Percentiles rank a stretch among this genome's conserved stretches.
phyloP scores from a whole-genome alignment of 2,797 vertebrate genomes.

The Poecilia wingei region DNA sequence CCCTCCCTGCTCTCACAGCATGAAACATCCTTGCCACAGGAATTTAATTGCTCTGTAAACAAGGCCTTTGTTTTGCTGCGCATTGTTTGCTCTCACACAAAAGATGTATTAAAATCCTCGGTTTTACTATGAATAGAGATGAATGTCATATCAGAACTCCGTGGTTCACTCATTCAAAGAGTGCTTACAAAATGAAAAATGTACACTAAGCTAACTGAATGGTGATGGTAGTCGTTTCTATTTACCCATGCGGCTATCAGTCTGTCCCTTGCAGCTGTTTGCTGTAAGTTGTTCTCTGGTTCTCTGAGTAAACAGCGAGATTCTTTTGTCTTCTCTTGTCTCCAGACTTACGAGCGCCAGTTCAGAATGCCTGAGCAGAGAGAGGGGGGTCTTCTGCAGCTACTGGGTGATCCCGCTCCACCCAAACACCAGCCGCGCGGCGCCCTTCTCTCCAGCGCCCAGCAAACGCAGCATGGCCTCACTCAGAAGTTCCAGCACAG shows the following conservation, averaged over 20 bases:
- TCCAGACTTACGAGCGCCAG: conserved; percentile 91
- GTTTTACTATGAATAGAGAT: conserved; percentile 54
- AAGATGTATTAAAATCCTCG: conserved; percentile 65
- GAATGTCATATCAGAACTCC: conserved; percentile 44
- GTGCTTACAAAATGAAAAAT: conserved; percentile 41
- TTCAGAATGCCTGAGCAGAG: conserved; percentile 89
- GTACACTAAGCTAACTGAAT: conserved; percentile 24
- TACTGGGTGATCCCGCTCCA: conserved; percentile 91
- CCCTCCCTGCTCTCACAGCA: conserved; percentile 68
- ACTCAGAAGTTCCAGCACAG: conserved; percentile 67
- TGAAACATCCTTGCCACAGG: conserved; percentile 77
- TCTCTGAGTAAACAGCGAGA: conserved; percentile 57
- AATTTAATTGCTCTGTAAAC: conserved; percentile 81
- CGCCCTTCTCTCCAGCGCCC: conserved; percentile 72
- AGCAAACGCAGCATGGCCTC: conserved; percentile 64
- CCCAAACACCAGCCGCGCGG: conserved; percentile 95
- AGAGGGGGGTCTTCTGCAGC: conserved; percentile 88
- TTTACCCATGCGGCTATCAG: conserved; percentile 19
- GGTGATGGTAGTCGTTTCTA: not conserved
- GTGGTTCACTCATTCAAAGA: conserved; percentile 53
- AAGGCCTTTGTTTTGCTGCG: conserved; percentile 74
- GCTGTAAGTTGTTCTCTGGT: conserved; percentile 39
- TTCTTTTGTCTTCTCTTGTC: conserved; percentile 55
- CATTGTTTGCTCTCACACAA: conserved; percentile 69
- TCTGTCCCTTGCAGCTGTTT: conserved; percentile 34